Base-by-base conservation (phyloP, 1,140 invertebrate species). In the Tetranychus cinnabarinus region DNA sequence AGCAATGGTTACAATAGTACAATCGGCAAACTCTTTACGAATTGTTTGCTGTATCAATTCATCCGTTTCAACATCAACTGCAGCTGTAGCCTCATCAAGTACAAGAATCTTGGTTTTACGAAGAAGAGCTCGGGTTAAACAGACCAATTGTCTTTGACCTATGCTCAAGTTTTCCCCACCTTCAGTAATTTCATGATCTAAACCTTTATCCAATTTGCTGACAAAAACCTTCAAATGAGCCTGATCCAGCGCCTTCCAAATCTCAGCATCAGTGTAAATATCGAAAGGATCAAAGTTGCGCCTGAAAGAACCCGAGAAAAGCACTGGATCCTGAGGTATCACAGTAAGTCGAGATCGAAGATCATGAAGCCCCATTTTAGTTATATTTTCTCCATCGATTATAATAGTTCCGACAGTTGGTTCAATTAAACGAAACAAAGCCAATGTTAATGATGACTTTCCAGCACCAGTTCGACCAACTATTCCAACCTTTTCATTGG, bases 321-420 rank as follows among this genome's bases (percentile, higher is more conserved):
- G 65, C 31, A 75, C 72, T n/a, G 77, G 75, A 65, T 78, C 77
- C 72, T 78, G 60, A 8, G 64, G 66, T 37, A 95, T 92, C 67
- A 93, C 92, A 13, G 90, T 95, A 35, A 97, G 76, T 65, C 84
- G 70, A n/a, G 73, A 73, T 77, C 93, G 77, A 33, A 98, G 72
- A 65, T 87, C 81, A 71, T 96, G 88, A 4, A 98, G 78, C 39
- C 90, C 91, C 64, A 98, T 76, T 12, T 79, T 78, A 1, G 82
- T 74, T 65, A 97, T 91, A 70, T 95, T 82, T 12, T 88, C 70
- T 47, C 81, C 84, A 74, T 98, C 95, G 62, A 98, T 92, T 15
- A 81, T 68, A 63, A 98, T 97, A 56, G 76, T 74, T 10, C 91
- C 91, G 13, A 42, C 50, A 12, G 64, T 66, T 2, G 76, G 61